Evolutionary conservation across 2,888 invertebrate species (phyloP), one percentile per base, ranked within the genome.

Genomic region (Hyposoter didymator): DNA sequence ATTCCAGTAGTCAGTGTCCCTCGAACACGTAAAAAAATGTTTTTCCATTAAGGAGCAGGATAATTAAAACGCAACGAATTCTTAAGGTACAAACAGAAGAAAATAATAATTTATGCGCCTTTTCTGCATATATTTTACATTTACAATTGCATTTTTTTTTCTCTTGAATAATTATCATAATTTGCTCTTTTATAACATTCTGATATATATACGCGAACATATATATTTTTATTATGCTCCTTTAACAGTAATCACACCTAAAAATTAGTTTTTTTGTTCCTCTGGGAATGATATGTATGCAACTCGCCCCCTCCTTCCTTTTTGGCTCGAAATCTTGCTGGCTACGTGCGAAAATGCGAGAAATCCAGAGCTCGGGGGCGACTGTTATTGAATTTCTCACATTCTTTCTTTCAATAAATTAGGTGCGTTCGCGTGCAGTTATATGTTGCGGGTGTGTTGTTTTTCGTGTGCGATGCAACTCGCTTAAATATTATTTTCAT

Each of bases 221-320:
- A 52, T 73, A n/a, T 83, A 67, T 80, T 28, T 72, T 66, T 74
- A 84, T 85, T 85, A 84, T 78, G 75, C 72, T 82, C 79, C 73
- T 35, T 74, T 64, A 59, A 59, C 86, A 86, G 84, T 83, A 80
- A 91, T 92, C 90, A 93, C 92, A 93, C 91, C 90, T 92, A 92
- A 91, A 90, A 88, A 89, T 90, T 87, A 88, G 86, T 92, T 92
- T 82, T 69, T 86, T 89, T 91, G 92, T 93, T 93, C 91, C 93
- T 87, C 91, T 83, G 86, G 91, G 90, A 93, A 93, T 93, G 93
- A 93, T 93, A 93, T 93, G 93, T 93, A 93, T 93, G 89, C 84
- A 86, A 91, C 90, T 85, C 89, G 89, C 88, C 89, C 87, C 88
- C 49, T 19, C 19, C 32, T 3, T 35, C 49, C 32, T 52, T n/a